Base-by-base conservation (phyloP, 2,797 vertebrate species). In the Myotis daubentonii region DNA sequence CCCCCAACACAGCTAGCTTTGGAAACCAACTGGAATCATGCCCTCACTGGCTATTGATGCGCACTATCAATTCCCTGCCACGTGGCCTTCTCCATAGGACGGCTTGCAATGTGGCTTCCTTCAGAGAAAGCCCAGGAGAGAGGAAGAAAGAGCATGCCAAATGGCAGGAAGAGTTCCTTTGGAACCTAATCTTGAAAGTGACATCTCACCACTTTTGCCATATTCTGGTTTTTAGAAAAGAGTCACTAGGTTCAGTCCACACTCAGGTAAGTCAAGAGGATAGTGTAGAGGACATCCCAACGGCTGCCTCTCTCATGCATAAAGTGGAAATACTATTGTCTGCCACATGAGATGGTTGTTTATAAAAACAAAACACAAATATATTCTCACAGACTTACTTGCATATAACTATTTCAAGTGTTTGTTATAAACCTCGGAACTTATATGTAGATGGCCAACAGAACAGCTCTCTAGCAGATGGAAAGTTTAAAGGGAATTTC, bases 401-500 rank as follows among this genome's bases (percentile, higher is more conserved):
- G 2, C 75, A 25, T 47, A 7, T 44, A 95, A 65, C 47, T 89
- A 89, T 47, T 89, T 90, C 13, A 81, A 78, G 6, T 78, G 9
- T 41, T 89, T 84, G 17, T 68, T 85, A 33, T 70, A 70, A 91
- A 81, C 5, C 49, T 17, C 49, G 5, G 5, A 71, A 76, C 5
- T 70, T 85, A 85, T 70, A 33, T 60, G 78, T 62, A 16, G 70
- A 62, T 86, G 8, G 72, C 70, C 23, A 89, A 53, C 2, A 47
- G 23, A 86, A 62, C 53, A 85, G 19, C 36, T 95, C 47, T 88
- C 76, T 90, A 76, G 38, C 9, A 85, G 33, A 57, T 28, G 25
- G 70, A 93, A 94, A 78, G 78, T 60, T 87, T 82, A 87, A 89
- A 81, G 15, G 2, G 25, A 41, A 65, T 60, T 80, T 88, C 49